phyloP scores from a whole-genome alignment of 1,140 invertebrate species.

The Drosophila saltans region DNA sequence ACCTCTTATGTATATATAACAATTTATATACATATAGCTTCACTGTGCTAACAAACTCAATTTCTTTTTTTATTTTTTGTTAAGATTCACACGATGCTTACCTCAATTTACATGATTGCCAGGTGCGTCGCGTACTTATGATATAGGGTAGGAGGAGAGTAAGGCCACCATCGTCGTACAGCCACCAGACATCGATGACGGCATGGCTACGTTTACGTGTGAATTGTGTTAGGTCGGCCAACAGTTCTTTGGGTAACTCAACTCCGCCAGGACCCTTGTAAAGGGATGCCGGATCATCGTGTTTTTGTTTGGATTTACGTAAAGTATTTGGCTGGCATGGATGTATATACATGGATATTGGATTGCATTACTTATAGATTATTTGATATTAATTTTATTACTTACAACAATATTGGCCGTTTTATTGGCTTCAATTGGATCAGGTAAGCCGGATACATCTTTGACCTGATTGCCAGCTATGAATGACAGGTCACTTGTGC shows the following conservation, averaged over 20 bases:
- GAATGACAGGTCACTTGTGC: conserved; percentile 82
- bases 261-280: conserved; percentile 84
- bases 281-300: conserved; percentile 75
- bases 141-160: conserved; percentile 95
- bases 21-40: not conserved
- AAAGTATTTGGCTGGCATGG: conserved; percentile 58
- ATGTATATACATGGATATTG: no score
- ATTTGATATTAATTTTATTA: not conserved
- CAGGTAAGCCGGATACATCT: conserved; percentile 75
- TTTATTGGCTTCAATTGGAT: conserved; percentile 72
- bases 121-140: conserved; percentile 93
- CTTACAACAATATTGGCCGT: conserved; percentile 65
- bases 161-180: conserved; percentile 96
- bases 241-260: conserved; percentile 86
- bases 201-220: conserved; percentile 89
- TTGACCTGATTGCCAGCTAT: conserved; percentile 68
- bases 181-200: conserved; percentile 99
- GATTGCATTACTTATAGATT: no score
- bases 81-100: conserved; percentile 38
- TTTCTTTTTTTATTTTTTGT: not conserved
- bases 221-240: conserved; percentile 89
- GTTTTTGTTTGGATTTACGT: conserved; percentile 83
- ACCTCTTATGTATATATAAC: no score
- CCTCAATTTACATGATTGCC: conserved; percentile 94
- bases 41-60: not conserved